Conservation (phyloP, 2,888 invertebrate species). For the Nomada goodeniana region DNA sequence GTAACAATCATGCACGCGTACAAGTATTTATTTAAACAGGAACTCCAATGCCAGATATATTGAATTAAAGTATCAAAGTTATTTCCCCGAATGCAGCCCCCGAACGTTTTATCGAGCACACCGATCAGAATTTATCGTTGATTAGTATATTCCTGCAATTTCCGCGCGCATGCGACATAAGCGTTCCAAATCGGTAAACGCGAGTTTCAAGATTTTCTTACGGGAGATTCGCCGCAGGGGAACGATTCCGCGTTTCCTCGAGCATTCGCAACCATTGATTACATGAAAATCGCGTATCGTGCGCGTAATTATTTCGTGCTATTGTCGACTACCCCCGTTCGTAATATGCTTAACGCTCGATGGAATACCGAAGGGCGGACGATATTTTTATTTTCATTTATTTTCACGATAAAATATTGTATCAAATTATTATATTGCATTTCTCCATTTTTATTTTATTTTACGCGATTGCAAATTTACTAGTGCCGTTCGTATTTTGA, state of each 20-base stretch:
- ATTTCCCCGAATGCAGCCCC: background rate
- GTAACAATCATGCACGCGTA: too few species aligned
- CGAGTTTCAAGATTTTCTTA: conserved; percentile 35
- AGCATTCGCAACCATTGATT: conserved; percentile 49
- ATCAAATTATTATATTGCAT: too few species aligned
- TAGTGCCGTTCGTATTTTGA: too few species aligned
- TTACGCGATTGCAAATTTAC: too few species aligned
- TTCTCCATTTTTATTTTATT: too few species aligned
- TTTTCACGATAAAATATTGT: background rate
- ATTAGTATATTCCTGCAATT: conserved; percentile 41
- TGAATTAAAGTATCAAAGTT: background rate
- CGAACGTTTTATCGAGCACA: conserved; percentile 5
- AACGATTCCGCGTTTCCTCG: conserved; percentile 24
- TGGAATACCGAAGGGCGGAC: too few species aligned
- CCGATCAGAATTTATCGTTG: conserved; percentile 18
- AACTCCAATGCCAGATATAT: too few species aligned
- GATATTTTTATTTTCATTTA: background rate
- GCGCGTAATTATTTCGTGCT: conserved; percentile 37
- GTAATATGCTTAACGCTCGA: background rate
- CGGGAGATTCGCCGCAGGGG: conserved; percentile 36
- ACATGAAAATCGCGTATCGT: conserved; percentile 29
- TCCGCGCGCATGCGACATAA: conserved; percentile 43
- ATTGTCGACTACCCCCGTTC: conserved; percentile 1
- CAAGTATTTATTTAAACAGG: too few species aligned
- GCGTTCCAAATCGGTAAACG: conserved; percentile 59